Conservation (phyloP, 2,113 vertebrate genomes). For the Xiphias gladius region DNA sequence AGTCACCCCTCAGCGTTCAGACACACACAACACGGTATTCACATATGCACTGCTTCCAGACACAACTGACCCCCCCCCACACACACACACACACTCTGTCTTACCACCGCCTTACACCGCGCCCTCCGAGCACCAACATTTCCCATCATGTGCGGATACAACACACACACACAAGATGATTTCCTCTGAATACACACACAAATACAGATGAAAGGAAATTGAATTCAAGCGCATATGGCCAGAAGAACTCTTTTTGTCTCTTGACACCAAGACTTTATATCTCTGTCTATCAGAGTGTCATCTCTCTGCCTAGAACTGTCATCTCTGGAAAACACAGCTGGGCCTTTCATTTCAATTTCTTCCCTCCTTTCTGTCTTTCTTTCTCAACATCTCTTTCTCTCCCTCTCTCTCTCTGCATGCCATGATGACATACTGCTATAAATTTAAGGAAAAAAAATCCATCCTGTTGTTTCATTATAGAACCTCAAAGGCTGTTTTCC, state of each 20-base stretch:
- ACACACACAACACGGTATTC: slow-evolving; percentile 30
- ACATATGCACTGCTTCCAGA: slow-evolving; percentile 2
- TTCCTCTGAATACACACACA: slow-evolving; percentile 59
- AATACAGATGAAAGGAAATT: slow-evolving; percentile 67
- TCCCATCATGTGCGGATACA: slow-evolving; percentile 23
- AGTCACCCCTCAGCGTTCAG: slow-evolving; percentile 21
- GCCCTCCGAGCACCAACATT: slow-evolving; percentile 43
- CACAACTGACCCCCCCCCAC: not conserved
- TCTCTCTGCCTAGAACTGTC: slow-evolving; percentile 26
- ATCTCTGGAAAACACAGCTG: slow-evolving; percentile 59
- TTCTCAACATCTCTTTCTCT: slow-evolving; percentile 29
- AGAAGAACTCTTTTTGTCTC: slow-evolving; percentile 63
- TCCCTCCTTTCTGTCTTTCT: slow-evolving; percentile 33
- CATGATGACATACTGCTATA: slow-evolving; percentile 47
- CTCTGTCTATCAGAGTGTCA: slow-evolving; percentile 64
- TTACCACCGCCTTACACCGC: slow-evolving; percentile 8
- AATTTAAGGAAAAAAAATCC: slow-evolving; percentile 24
- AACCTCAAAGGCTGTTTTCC: slow-evolving; percentile 49
- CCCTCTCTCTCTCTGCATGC: slow-evolving; percentile 7
- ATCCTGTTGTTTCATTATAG: slow-evolving; percentile 53
- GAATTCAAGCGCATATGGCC: slow-evolving; percentile 58
- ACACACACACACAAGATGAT: slow-evolving; percentile 44
- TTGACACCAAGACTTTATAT: slow-evolving; percentile 67
- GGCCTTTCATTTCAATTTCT: slow-evolving; percentile 33
- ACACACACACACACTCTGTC: slow-evolving; percentile 30